Percentiles rank a stretch among this genome's conserved stretches.
Conservation (phyloP, 2,113 vertebrate genomes). For the Dicrurus megarhynchus region DNA sequence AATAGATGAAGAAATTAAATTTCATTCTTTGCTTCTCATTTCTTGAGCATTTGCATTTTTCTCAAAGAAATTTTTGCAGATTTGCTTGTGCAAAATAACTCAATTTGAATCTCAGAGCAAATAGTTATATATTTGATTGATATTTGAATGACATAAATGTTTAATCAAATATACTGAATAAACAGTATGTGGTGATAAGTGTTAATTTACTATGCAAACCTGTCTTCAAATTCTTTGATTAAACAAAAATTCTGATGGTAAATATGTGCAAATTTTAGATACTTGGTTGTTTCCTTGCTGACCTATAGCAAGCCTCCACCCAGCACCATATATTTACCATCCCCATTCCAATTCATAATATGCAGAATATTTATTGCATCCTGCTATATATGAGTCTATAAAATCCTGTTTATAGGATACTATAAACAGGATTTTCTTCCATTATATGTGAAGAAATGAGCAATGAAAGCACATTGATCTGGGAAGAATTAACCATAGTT, state of each 20-base stretch:
- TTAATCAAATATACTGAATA: neutral
- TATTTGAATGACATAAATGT: neutral
- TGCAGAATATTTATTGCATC: neutral
- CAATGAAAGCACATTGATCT: neutral
- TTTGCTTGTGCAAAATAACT: neutral
- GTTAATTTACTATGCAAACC: neutral
- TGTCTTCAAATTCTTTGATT: neutral
- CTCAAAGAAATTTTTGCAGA: neutral
- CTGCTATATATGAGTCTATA: neutral
- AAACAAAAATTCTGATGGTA: neutral
- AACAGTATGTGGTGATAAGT: neutral
- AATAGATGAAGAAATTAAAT: neutral
- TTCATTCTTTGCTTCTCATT: neutral
- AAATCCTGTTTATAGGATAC: neutral
- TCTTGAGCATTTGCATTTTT: neutral
- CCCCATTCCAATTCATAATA: neutral
- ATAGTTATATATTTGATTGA: neutral
- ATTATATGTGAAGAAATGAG: neutral
- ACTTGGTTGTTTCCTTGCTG: neutral
- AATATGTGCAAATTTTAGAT: neutral
- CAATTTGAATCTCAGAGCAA: neutral
- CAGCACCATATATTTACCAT: neutral
- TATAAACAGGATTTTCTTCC: neutral
- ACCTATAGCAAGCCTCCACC: neutral
- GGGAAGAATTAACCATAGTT: neutral